Evolutionary conservation across 2,888 invertebrate species (phyloP), one percentile per base, ranked within the genome.

Genomic region (Xanthia icteritia): DNA sequence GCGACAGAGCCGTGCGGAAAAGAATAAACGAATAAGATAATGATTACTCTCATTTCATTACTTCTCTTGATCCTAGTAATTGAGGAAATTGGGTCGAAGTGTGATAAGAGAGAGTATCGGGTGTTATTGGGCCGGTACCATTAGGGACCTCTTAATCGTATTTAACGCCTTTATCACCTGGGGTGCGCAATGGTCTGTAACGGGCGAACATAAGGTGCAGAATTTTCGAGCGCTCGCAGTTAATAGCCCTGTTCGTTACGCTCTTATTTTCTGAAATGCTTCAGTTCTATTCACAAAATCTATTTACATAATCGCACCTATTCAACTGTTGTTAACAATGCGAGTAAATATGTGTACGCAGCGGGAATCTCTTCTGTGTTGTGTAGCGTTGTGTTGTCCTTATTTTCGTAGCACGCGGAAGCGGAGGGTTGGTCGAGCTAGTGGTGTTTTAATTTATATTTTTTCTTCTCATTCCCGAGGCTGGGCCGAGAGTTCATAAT

Each of bases 21-120:
- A 93, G 94, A 95, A 94, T 94, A 94, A 94, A 92, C 93, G 95
- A 93, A 95, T 93, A 92, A 94, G 94, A 96, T 95, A 96, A 96
- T 96, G 95, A 96, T 96, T 95, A 95, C 94, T 95, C 92, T 94
- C 95, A 95, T 96, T 96, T 96, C 96, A 96, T 96, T 96, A 96
- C 95, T 94, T 94, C 94, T 94, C 94, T 94, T 95, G 95, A 96
- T 96, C 96, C 95, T 92, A 89, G 95, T 96, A 95, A 96, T 96
- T 96, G 96, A 94, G 95, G 93, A 95, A 96, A 96, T 95, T 95
- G 94, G 95, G 94, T 93, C 94, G 94, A 93, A 94, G 94, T 93
- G 93, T 94, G 94, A 95, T 95, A 94, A 94, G 93, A 93, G 91
- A 90, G 92, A 92, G 92, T 93, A 94, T 93, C 90, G 93, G 94